These are phyloP conservation scores for Festucalex cinctus DNA, from an alignment of 2,113 vertebrate genomes.

Conservation along the genomic window DNA sequence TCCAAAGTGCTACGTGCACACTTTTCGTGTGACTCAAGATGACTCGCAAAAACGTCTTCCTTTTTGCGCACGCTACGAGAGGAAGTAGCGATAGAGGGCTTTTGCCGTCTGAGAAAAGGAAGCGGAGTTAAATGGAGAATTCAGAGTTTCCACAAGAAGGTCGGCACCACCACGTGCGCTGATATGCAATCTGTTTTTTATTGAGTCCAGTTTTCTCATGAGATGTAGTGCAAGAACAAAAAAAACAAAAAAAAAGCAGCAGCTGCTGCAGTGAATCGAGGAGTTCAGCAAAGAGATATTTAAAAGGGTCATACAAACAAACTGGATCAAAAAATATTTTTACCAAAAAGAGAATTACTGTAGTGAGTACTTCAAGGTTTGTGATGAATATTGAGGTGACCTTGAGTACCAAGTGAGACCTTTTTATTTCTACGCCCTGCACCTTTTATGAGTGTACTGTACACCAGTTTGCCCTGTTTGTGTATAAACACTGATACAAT, in stretches of 20 bases:
- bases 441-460: not conserved
- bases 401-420: not conserved
- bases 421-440: not conserved
- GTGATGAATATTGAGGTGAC: slow-evolving; percentile 14
- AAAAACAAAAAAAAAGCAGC: not conserved
- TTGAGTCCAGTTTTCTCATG: slow-evolving; percentile 10
- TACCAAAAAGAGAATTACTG: not conserved
- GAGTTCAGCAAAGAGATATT: not conserved
- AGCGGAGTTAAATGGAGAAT: slow-evolving; percentile 48
- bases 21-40: slow-evolving; percentile 46
- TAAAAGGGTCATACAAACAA: slow-evolving; percentile 11
- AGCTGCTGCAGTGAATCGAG: not conserved
- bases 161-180: not conserved
- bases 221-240: not conserved
- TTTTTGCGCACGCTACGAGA: slow-evolving; percentile 39
- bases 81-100: slow-evolving; percentile 40
- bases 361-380: slow-evolving; percentile 2
- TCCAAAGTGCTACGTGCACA: slow-evolving; percentile 26
- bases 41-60: slow-evolving; percentile 41
- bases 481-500: slow-evolving; percentile 49
- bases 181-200: slow-evolving; percentile 30
- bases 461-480: slow-evolving; percentile 34
- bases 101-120: slow-evolving; percentile 39
- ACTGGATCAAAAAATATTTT: not conserved
- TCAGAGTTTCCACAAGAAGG: slow-evolving; percentile 43